A percentile compares a stretch with the other conserved stretches of the same genome.
phyloP scores from a whole-genome alignment of 2,888 invertebrate genomes.

The Phytoseiulus persimilis region DNA sequence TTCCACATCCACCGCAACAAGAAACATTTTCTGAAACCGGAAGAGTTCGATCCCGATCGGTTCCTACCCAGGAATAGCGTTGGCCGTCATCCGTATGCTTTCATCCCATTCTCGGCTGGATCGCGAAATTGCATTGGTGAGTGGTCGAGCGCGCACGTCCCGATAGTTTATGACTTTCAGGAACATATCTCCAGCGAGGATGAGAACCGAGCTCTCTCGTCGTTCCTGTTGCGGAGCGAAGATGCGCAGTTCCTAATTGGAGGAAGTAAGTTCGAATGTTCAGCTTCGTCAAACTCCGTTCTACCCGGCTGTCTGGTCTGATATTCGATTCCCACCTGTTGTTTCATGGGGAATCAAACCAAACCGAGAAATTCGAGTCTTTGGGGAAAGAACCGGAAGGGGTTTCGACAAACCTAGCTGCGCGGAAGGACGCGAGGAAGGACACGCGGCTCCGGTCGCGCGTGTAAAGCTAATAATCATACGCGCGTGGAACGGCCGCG shows the following conservation, averaged over 20 bases:
- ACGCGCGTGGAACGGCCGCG: background rate
- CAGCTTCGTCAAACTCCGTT: too few species aligned
- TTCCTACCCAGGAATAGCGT: constrained; percentile 44
- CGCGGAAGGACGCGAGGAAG: background rate
- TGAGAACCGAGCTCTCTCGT: too few species aligned
- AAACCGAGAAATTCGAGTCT: too few species aligned
- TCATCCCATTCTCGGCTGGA: constrained; percentile 46
- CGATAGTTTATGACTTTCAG: too few species aligned
- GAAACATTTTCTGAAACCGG: constrained; percentile 50
- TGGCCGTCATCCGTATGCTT: constrained; percentile 46
- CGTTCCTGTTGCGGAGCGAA: too few species aligned
- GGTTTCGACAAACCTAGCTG: background rate
- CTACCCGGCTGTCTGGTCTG: too few species aligned
- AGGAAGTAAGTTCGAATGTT: too few species aligned
- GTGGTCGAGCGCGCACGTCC: background rate
- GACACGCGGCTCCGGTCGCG: background rate
- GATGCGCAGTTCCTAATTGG: too few species aligned
- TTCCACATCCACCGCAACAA: constrained; percentile 48
- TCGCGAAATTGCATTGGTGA: constrained; percentile 46
- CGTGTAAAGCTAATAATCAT: background rate
- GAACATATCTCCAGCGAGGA: too few species aligned
- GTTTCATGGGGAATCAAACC: too few species aligned
- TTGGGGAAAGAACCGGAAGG: background rate
- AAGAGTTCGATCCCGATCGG: constrained; percentile 51
- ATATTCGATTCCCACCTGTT: too few species aligned